Conservation (phyloP, 2,888 invertebrate species). For the Aspidapion aeneum region DNA sequence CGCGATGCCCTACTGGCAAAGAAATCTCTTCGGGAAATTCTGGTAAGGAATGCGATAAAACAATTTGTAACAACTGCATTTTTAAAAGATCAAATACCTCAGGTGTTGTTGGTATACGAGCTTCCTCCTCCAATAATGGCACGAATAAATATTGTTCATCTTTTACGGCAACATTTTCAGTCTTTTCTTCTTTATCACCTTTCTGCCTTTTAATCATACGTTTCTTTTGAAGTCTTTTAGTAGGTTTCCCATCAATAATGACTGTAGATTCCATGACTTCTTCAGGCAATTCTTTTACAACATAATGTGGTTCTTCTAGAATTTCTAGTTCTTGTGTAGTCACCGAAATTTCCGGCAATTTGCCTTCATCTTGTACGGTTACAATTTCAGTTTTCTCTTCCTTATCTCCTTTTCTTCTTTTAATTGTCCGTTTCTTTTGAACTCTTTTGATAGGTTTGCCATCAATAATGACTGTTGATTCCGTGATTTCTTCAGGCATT, state of each 20-base stretch:
- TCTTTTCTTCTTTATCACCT: constrained; percentile 45
- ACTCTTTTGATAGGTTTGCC: constrained; percentile 36
- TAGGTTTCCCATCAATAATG: constrained; percentile 29
- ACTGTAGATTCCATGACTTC: constrained; percentile 33
- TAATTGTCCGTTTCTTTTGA: constrained; percentile 46
- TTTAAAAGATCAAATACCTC: constrained; percentile 39
- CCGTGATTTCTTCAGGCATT: constrained; percentile 34
- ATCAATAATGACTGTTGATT: constrained; percentile 31
- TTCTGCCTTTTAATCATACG: constrained; percentile 41
- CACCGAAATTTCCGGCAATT: constrained; percentile 33
- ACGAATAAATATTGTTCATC: constrained; percentile 45
- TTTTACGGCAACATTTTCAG: constrained; percentile 42
- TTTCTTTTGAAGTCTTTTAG: constrained; percentile 36
- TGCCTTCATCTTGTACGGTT: constrained; percentile 33
- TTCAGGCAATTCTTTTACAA: constrained; percentile 28
- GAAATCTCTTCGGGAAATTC: constrained; percentile 35
- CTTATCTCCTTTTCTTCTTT: constrained; percentile 45
- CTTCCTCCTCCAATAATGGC: constrained; percentile 41
- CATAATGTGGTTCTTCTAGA: constrained; percentile 21
- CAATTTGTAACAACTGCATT: constrained; percentile 40
- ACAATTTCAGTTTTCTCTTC: constrained; percentile 39
- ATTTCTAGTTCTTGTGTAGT: constrained; percentile 30
- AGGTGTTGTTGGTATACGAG: constrained; percentile 29
- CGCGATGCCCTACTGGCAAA: constrained; percentile 28
- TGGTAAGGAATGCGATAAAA: constrained; percentile 35